Conservation (phyloP, 2,888 invertebrate species). For the Strigamia crassipes region DNA sequence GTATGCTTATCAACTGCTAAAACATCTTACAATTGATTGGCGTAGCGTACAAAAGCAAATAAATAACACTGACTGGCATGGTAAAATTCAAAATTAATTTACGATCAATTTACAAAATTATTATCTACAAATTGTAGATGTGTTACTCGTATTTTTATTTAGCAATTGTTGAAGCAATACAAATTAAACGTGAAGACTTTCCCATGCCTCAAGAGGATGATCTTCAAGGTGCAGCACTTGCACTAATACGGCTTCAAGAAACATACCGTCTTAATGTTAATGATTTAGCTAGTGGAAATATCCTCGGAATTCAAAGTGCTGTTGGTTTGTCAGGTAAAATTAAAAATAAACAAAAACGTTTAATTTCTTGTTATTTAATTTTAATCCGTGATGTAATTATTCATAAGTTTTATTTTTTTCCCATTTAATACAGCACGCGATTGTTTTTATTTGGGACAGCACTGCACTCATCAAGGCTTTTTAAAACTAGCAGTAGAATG, state of each 20-base stretch:
- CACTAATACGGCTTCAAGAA: slow-evolving; percentile 55
- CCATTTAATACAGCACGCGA: slow-evolving; percentile 54
- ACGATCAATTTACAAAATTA: not conserved
- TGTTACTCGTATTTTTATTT: not conserved
- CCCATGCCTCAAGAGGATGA: slow-evolving; percentile 54
- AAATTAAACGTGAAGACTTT: slow-evolving; percentile 15
- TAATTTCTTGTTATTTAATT: too few species aligned
- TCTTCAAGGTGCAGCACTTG: slow-evolving; percentile 56
- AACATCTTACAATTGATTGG: slow-evolving; percentile 55
- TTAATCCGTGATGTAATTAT: too few species aligned
- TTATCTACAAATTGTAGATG: not conserved
- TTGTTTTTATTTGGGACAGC: slow-evolving; percentile 58
- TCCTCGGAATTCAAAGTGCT: slow-evolving; percentile 52
- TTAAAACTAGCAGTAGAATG: slow-evolving; percentile 57
- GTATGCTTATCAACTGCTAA: slow-evolving; percentile 56
- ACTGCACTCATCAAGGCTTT: slow-evolving; percentile 56
- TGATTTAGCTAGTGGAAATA: slow-evolving; percentile 53
- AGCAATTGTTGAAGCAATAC: not conserved
- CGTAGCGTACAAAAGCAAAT: slow-evolving; percentile 26
- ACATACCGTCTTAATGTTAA: slow-evolving; percentile 55
- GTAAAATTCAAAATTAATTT: not conserved
- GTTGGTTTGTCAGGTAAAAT: slow-evolving; percentile 49
- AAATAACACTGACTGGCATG: slow-evolving; percentile 22
- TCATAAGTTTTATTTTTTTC: not conserved
- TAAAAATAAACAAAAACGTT: too few species aligned